These are phyloP conservation scores for Lagocephalus sceleratus DNA, from an alignment of 2,797 vertebrate genomes.

Conservation along the genomic window DNA sequence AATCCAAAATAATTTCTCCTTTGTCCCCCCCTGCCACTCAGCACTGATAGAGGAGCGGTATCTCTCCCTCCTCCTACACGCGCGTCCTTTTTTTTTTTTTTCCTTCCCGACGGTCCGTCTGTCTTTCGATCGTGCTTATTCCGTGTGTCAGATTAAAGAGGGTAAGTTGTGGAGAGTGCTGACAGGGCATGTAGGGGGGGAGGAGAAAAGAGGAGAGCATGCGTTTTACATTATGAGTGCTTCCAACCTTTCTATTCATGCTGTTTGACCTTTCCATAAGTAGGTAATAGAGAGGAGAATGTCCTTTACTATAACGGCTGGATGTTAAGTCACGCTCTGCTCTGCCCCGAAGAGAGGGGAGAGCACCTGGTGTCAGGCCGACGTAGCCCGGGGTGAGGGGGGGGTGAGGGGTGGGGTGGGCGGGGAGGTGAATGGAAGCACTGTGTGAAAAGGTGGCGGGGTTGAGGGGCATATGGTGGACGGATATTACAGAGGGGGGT, in stretches of 20 bases:
- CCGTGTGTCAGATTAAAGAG: conserved; percentile 56
- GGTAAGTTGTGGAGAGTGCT: conserved; percentile 50
- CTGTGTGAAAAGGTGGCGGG: conserved; percentile 12
- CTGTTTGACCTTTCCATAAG: conserved; percentile 67
- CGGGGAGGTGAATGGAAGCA: conserved; percentile 33
- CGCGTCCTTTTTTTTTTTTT: conserved; percentile 15
- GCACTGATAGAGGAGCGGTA: conserved; percentile 64
- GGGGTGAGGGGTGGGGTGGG: conserved; percentile 31
- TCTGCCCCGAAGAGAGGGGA: conserved; percentile 45
- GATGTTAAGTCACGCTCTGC: conserved; percentile 70
- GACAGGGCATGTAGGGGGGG: conserved; percentile 50
- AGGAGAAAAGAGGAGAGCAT: conserved; percentile 22
- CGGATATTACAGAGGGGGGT: conserved; percentile 37
- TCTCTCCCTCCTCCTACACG: conserved; percentile 34
- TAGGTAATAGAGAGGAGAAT: conserved; percentile 68
- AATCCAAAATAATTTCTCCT: conserved; percentile 66
- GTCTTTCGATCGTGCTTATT: conserved; percentile 44
- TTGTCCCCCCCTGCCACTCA: conserved; percentile 68
- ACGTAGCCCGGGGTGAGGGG: conserved; percentile 34
- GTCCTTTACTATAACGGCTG: conserved; percentile 66
- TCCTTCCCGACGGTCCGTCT: conserved; percentile 40
- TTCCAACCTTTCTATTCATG: conserved; percentile 60
- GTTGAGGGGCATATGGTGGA: conserved; percentile 48
- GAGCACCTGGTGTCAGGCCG: conserved; percentile 52
- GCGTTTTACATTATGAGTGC: conserved; percentile 59